phyloP scores from a whole-genome alignment of 2,113 vertebrate genomes.

The Cyphomyrus plagiostoma region DNA sequence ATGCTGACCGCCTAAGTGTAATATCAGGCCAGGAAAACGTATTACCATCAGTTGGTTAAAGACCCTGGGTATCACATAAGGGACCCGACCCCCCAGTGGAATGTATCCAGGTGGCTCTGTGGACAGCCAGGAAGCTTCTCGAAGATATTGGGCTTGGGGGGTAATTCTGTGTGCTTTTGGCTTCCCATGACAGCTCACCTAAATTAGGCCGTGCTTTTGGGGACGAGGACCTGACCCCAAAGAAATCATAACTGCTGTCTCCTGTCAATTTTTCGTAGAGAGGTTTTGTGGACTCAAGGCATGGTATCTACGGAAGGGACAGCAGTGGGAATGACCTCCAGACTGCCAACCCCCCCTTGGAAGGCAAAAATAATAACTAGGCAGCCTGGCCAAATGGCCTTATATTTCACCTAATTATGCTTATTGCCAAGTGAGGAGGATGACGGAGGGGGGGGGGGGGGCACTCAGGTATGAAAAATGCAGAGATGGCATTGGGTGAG shows the following conservation, averaged over 20 bases:
- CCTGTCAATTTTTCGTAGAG: neutral
- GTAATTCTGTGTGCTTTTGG: neutral
- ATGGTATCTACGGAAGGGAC: neutral
- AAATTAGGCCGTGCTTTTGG: slow-evolving; percentile 38
- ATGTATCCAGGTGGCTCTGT: neutral
- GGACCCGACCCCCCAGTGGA: neutral
- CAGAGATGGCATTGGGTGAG: slow-evolving; percentile 52
- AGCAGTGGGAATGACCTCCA: slow-evolving; percentile 45
- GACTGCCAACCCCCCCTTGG: neutral
- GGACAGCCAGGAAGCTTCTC: neutral
- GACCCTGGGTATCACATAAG: neutral
- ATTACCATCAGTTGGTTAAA: neutral
- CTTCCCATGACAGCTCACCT: neutral
- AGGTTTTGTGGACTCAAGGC: neutral
- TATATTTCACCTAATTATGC: slow-evolving; percentile 64
- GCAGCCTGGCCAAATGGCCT: slow-evolving; percentile 62
- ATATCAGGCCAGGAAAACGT: neutral
- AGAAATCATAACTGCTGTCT: slow-evolving; percentile 37
- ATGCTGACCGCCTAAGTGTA: neutral
- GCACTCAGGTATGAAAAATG: slow-evolving; percentile 61
- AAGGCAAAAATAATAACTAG: slow-evolving; percentile 59
- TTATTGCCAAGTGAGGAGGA: slow-evolving; percentile 68
- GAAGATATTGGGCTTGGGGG: neutral
- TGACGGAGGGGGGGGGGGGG: slow-evolving; percentile 22
- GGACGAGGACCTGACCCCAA: slow-evolving; percentile 68